Percentiles rank a stretch among this genome's conserved stretches.
These are phyloP conservation scores for Xyrauchen texanus DNA, from an alignment of 2,113 vertebrate species.

Conservation along the genomic window DNA sequence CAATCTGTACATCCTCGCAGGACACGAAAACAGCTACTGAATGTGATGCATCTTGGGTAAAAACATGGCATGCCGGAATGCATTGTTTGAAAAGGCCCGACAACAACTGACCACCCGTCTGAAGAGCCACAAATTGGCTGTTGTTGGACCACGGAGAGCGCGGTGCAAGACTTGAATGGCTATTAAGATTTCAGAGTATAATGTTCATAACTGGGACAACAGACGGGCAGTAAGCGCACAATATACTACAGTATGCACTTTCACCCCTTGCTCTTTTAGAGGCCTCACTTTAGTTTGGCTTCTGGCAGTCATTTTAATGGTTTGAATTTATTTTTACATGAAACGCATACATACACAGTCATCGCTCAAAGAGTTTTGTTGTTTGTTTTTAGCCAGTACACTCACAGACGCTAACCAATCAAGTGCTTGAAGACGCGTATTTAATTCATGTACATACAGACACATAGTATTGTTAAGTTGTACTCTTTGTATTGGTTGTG, in stretches of 20 bases:
- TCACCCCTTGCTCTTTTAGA: slow-evolving; percentile 22
- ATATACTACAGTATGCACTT: slow-evolving; percentile 37
- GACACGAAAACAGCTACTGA: slow-evolving; percentile 99
- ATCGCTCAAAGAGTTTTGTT: background rate
- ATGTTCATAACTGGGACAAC: background rate
- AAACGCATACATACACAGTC: background rate
- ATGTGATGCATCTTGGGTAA: slow-evolving; percentile 20
- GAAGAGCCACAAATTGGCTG: slow-evolving; percentile 1
- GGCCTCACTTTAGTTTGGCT: background rate
- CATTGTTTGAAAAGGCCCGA: background rate
- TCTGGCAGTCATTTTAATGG: background rate
- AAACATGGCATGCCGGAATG: background rate
- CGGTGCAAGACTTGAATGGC: background rate
- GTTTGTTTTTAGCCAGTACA: background rate
- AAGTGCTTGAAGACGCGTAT: slow-evolving; percentile 40
- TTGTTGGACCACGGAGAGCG: background rate
- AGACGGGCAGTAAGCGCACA: background rate
- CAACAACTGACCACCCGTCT: background rate
- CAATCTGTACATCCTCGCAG: slow-evolving; percentile 97
- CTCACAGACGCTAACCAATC: slow-evolving; percentile 32
- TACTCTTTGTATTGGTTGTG: slow-evolving; percentile 14
- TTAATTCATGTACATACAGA: slow-evolving; percentile 37
- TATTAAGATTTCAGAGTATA: background rate
- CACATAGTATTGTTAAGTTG: background rate
- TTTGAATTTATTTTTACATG: slow-evolving; percentile 28